These are phyloP conservation scores for Pteruthius melanotis DNA, from an alignment of 2,113 vertebrate genomes.

Conservation along the genomic window DNA sequence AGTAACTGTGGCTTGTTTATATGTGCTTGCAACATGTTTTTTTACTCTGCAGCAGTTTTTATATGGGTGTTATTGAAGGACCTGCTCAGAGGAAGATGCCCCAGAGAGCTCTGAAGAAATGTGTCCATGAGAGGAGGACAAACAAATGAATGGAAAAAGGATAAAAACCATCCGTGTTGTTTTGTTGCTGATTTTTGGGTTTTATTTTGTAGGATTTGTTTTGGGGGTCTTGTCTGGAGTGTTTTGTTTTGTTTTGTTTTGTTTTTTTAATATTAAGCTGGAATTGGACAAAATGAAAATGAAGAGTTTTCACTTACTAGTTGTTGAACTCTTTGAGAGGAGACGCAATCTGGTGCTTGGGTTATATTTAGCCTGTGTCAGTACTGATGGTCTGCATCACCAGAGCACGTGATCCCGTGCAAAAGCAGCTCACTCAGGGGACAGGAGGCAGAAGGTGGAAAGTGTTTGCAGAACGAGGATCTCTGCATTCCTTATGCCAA, in stretches of 20 bases:
- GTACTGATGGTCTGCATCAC: background rate
- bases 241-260: background rate
- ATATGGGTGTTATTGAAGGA: background rate
- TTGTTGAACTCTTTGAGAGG: background rate
- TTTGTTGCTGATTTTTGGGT: background rate
- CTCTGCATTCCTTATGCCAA: background rate
- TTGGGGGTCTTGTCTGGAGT: accelerated
- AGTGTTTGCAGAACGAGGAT: background rate
- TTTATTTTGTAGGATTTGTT: background rate
- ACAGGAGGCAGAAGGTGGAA: background rate
- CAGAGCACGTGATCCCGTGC: background rate
- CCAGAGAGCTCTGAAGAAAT: background rate
- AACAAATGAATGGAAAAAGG: background rate
- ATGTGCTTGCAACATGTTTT: background rate
- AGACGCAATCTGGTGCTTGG: background rate
- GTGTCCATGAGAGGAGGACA: background rate
- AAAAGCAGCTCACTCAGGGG: background rate
- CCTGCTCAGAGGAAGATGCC: background rate
- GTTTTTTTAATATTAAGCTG: background rate
- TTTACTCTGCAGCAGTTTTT: background rate
- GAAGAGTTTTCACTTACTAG: background rate
- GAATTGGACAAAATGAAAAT: background rate
- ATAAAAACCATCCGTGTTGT: accelerated
- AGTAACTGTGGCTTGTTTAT: background rate
- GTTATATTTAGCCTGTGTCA: background rate